These are phyloP conservation scores for Uropetala carovei DNA, from an alignment of 2,888 invertebrate genomes.

Conservation along the genomic window DNA sequence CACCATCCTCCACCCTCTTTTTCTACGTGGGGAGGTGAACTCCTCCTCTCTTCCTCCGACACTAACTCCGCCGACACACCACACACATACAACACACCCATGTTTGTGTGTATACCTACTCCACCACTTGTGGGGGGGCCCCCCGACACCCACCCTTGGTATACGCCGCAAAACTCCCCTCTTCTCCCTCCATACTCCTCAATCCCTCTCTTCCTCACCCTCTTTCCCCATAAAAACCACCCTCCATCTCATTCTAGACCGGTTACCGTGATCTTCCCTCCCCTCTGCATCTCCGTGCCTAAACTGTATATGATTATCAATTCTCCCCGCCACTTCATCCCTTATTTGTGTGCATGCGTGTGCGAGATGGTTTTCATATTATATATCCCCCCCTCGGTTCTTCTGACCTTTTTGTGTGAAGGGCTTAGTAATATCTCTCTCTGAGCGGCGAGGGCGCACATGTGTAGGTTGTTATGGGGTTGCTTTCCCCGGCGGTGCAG, in stretches of 20 bases:
- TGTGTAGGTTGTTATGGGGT: too few species aligned
- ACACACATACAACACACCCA: background rate
- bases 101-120: constrained; percentile 5
- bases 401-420: background rate
- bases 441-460: background rate
- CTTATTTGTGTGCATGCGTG: constrained; percentile 51
- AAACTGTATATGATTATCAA: constrained; percentile 63
- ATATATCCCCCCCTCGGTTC: background rate
- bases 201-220: background rate
- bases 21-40: constrained; percentile 12
- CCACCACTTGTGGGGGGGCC: constrained; percentile 30
- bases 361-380: constrained; percentile 46
- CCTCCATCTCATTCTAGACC: background rate
- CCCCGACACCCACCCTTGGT: background rate
- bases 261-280: constrained; percentile 9
- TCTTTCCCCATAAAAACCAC: background rate
- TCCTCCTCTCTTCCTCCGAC: too few species aligned
- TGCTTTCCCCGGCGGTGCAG: background rate
- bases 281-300: constrained; percentile 36
- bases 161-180: background rate
- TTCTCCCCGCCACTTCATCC: constrained; percentile 54
- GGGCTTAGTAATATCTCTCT: background rate
- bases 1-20: background rate
- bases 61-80: background rate
- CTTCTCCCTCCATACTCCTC: background rate